Evolutionary conservation across 1,140 invertebrate genomes (phyloP), one percentile per base, ranked within the genome.

Genomic region (Diorhabda elongata): DNA sequence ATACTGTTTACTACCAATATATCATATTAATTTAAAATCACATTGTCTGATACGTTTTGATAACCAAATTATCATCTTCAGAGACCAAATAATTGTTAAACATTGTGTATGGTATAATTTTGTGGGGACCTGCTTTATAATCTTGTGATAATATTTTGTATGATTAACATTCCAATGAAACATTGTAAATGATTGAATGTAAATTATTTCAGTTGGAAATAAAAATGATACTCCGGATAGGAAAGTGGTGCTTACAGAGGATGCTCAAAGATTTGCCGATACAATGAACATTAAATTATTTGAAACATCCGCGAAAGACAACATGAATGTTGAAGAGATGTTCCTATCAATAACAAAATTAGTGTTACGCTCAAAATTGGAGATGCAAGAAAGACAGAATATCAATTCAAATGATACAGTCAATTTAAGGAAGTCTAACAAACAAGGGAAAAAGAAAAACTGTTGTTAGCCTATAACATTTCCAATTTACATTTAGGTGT

Each of bases 221-320:
- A 99, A 99, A 86, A 97, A 98, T 85, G 98, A 99, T 84, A 93
- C 94, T 81, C 95, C 96, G 58, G 95, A 97, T 77, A 86, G 93
- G 72, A 98, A 99, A 87, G 96, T 99, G 62, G 97, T 99, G 5
- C 84, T 97, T 60, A 97, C 96, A 61, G 93, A 96, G 82, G 98
- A 99, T 86, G 97, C 97, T 66, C 91, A 96, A 84, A 88, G 94
- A 73, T 99, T 98, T 87, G 96, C 97, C 60, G 92, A 92, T 80
- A 94, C 97, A 84, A 98, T 98, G 95, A 91, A 91, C 71, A 98
- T 99, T 80, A 91, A 94, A 77, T 84, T 99, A 66, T 99, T 97
- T 85, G 98, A 99, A 85, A 99, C 98, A 74, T 98, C 96, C 81
- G 97, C 98, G 79, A 99, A 98, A 86, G 95, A 99, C 80, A 98